These are phyloP conservation scores for Cephalopholis sonnerati DNA, from an alignment of 2,113 vertebrate genomes.

Conservation along the genomic window DNA sequence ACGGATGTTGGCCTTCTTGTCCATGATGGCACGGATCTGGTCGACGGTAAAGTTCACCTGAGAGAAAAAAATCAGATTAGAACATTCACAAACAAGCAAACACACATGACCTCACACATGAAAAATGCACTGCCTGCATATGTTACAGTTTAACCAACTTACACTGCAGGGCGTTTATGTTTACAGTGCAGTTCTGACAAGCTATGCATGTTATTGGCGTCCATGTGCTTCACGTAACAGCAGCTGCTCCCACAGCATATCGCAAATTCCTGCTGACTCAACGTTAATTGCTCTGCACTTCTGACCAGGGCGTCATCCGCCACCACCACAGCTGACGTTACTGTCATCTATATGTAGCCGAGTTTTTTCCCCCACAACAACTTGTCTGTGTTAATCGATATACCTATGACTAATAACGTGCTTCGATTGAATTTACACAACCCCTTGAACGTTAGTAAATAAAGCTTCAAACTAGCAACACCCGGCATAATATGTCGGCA, in stretches of 20 bases:
- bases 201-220: no score
- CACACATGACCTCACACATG: no score
- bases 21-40: conserved; percentile 98
- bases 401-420: fast-evolving
- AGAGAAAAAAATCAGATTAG: not conserved
- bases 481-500: conserved; percentile 22
- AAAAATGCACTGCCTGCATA: fast-evolving
- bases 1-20: conserved; percentile 98
- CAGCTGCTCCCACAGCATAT: no score
- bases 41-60: conserved; percentile 98
- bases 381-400: fast-evolving
- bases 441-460: fast-evolving
- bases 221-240: no score
- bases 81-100: not conserved
- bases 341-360: not conserved
- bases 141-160: no score
- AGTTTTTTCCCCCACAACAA: no score
- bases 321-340: conserved; percentile 30
- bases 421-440: fast-evolving
- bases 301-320: conserved; percentile 49
- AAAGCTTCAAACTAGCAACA: not conserved
- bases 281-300: not conserved
- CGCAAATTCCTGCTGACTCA: conserved; percentile 16
- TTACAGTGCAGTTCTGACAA: no score
- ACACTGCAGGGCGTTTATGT: no score